Evolutionary conservation across 1,140 invertebrate species (phyloP).

Genomic region (Drosophila paulistorum): DNA sequence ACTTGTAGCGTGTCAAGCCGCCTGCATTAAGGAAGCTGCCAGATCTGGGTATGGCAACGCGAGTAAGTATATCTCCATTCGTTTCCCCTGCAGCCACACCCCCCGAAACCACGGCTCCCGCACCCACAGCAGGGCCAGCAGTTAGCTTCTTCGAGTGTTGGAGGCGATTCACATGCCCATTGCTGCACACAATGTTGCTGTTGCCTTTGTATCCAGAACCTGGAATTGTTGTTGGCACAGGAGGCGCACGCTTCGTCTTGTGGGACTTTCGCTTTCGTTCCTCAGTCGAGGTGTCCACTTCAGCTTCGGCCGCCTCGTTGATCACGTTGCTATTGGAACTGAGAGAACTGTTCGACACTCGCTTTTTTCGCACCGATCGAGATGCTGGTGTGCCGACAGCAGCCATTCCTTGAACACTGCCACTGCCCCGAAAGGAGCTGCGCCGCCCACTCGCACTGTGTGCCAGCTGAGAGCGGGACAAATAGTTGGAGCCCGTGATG

Average conservation of each 20-base stretch:
- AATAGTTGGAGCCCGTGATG: constrained; percentile 81
- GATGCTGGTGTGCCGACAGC: constrained; percentile 48
- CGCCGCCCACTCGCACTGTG: constrained; percentile 56
- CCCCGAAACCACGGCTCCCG: constrained; percentile 68
- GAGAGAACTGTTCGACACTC: constrained; percentile 85
- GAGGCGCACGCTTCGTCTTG: constrained; percentile 78
- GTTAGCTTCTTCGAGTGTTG: constrained; percentile 44
- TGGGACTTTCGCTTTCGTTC: constrained; percentile 79
- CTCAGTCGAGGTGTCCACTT: constrained; percentile 78
- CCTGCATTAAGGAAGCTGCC: constrained; percentile 92
- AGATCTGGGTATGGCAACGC: constrained; percentile 91
- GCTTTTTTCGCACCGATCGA: constrained; percentile 85
- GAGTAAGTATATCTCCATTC: constrained; percentile 90
- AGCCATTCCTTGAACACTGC: constrained; percentile 38
- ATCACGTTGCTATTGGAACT: constrained; percentile 85
- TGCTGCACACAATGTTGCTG: constrained; percentile 57
- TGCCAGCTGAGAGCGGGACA: constrained; percentile 65
- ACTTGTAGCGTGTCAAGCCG: constrained; percentile 88
- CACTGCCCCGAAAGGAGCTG: constrained; percentile 71
- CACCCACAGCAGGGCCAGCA: constrained; percentile 50
- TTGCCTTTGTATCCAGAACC: constrained; percentile 33
- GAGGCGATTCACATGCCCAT: constrained; percentile 64
- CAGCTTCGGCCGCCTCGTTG: constrained; percentile 66
- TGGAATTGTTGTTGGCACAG: constrained; percentile 61
- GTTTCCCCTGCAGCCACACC: constrained; percentile 66